Evolutionary conservation across 1,140 invertebrate genomes (phyloP).

Genomic region (Trichonephila clavata): DNA sequence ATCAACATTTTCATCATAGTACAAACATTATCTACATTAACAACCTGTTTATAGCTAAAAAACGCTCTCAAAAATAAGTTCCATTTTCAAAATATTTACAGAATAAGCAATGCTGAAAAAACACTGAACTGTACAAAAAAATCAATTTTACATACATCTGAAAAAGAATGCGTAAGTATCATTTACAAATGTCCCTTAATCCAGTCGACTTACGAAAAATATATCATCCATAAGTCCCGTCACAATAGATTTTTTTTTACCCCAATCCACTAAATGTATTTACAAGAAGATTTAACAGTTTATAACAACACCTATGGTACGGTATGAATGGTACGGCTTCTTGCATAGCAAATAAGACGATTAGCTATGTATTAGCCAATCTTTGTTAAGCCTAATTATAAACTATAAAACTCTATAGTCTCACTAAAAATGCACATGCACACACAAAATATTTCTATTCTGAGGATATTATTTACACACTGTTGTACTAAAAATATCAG

Average conservation of each 20-base stretch:
- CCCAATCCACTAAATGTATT: slow-evolving; percentile 3
- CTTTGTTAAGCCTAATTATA: slow-evolving; percentile 43
- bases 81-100: slow-evolving; percentile 76
- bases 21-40: slow-evolving; percentile 74
- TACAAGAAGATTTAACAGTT: slow-evolving; percentile 44
- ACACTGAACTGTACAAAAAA: slow-evolving; percentile 72
- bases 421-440: slow-evolving; percentile 26
- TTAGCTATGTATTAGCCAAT: slow-evolving; percentile 38
- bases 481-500: slow-evolving; percentile 8
- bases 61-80: slow-evolving; percentile 76
- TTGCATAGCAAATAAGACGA: slow-evolving; percentile 68
- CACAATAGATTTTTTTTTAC: neutral
- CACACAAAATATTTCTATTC: slow-evolving; percentile 34
- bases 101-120: slow-evolving; percentile 72
- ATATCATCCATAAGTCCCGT: neutral
- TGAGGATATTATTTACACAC: slow-evolving; percentile 7
- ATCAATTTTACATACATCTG: slow-evolving; percentile 54
- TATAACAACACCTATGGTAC: slow-evolving; percentile 63
- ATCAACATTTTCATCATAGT: slow-evolving; percentile 74
- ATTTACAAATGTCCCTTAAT: slow-evolving; percentile 47
- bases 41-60: slow-evolving; percentile 73
- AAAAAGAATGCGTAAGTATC: neutral
- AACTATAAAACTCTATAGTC: neutral
- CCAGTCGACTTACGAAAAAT: slow-evolving; percentile 12
- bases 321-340: slow-evolving; percentile 69